These are phyloP conservation scores for Notamacropus eugenii DNA, from an alignment of 2,797 vertebrate species.

Conservation along the genomic window DNA sequence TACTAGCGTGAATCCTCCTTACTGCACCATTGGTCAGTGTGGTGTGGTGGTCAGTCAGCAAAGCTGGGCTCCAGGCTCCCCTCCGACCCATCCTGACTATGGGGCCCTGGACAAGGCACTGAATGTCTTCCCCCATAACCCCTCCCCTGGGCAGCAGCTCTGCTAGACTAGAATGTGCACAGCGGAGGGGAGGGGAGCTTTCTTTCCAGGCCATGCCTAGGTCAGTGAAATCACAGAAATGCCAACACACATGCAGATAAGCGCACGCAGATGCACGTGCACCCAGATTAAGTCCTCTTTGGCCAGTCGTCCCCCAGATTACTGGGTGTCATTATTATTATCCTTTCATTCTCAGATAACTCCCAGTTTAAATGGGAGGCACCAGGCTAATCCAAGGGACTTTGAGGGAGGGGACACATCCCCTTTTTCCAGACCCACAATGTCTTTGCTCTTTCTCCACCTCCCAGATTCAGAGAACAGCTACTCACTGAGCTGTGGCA, in stretches of 20 bases:
- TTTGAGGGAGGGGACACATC: not conserved
- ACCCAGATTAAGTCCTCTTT: not conserved
- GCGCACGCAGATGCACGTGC: not conserved
- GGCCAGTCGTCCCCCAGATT: not conserved
- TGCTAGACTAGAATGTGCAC: not conserved
- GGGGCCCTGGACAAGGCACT: too few species aligned
- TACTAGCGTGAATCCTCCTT: not conserved
- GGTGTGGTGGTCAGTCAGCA: not conserved
- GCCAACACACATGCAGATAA: not conserved
- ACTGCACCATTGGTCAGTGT: not conserved
- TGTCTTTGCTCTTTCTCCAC: conserved; percentile 22
- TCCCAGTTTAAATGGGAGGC: not conserved
- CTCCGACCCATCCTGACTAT: not conserved
- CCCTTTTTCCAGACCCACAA: not conserved
- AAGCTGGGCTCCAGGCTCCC: not conserved
- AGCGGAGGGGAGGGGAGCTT: not conserved
- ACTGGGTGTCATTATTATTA: not conserved
- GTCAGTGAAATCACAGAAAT: not conserved
- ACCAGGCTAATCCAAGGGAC: not conserved
- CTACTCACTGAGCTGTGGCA: conserved; percentile 93
- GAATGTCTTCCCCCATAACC: too few species aligned
- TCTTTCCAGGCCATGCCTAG: not conserved
- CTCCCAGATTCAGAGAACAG: conserved; percentile 93
- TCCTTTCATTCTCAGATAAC: not conserved
- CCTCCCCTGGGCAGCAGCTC: too few species aligned